A percentile compares a stretch with the other conserved stretches of the same genome.
Conservation (phyloP, 2,888 invertebrate species). For the Axea sp. region DNA sequence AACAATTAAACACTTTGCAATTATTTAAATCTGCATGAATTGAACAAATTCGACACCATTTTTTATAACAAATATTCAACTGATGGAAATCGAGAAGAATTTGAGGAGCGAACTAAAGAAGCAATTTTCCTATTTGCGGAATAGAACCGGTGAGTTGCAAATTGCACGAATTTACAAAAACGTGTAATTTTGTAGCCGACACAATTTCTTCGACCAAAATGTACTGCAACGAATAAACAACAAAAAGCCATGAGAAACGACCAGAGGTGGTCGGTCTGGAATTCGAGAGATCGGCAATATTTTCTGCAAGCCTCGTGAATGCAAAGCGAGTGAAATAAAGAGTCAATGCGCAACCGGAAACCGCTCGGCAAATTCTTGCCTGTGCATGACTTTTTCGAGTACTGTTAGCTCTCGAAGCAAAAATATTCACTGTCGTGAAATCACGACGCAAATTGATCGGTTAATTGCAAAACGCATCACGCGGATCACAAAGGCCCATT, state of each 20-base stretch:
- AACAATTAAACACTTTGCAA: too few species aligned
- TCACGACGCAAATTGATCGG: too few species aligned
- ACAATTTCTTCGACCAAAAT: background rate
- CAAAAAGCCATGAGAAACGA: conserved; percentile 21
- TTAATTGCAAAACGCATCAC: too few species aligned
- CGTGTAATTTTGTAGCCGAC: background rate
- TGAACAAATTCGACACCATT: too few species aligned
- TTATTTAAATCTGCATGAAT: too few species aligned
- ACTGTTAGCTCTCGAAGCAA: too few species aligned
- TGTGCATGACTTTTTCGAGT: conserved; percentile 8
- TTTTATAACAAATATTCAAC: too few species aligned
- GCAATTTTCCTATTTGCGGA: too few species aligned
- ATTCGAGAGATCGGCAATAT: conserved; percentile 64
- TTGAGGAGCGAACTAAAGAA: too few species aligned
- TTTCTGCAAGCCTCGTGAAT: conserved; percentile 51
- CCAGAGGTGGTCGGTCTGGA: conserved; percentile 30
- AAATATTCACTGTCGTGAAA: background rate
- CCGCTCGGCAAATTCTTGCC: conserved; percentile 62
- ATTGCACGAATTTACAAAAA: too few species aligned
- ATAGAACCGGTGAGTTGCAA: too few species aligned
- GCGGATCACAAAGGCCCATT: background rate
- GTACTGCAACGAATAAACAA: conserved; percentile 7
- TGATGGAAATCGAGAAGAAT: too few species aligned
- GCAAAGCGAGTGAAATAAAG: conserved; percentile 57
- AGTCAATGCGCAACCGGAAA: conserved; percentile 61